Evolutionary conservation across 2,113 vertebrate genomes (phyloP).

Genomic region (Rhineura floridana): DNA sequence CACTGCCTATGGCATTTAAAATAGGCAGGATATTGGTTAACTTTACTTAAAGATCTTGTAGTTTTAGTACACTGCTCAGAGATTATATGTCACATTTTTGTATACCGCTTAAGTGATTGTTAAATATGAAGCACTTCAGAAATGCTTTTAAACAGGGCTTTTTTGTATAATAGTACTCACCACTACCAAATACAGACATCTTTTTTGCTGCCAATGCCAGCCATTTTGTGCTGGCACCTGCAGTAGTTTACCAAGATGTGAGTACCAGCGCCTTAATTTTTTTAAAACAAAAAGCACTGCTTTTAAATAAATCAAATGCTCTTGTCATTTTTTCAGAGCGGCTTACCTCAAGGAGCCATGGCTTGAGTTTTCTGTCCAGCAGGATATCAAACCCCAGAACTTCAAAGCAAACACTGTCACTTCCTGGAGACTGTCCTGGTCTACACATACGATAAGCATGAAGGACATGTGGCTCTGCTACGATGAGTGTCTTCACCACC

Average conservation of each 20-base stretch:
- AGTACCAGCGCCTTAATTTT: no score
- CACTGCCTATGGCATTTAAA: background rate
- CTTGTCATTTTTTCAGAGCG: constrained; percentile 9
- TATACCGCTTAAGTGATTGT: no score
- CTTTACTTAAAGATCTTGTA: background rate
- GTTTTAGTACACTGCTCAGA: background rate
- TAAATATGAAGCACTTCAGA: no score
- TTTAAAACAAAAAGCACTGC: no score
- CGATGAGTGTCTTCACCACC: constrained; percentile 96
- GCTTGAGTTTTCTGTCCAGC: constrained; percentile 96
- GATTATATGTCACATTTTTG: background rate
- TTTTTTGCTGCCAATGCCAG: no score
- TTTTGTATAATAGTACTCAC: no score
- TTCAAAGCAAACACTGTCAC: constrained; percentile 98
- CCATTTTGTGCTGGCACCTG: no score
- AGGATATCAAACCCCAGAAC: constrained; percentile 97
- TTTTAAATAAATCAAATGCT: no score
- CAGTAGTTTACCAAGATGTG: no score
- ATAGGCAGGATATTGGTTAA: background rate
- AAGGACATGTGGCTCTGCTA: constrained; percentile 94
- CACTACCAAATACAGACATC: no score
- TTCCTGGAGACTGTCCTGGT: constrained; percentile 93
- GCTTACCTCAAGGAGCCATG: constrained; percentile 96
- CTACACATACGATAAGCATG: constrained; percentile 98
- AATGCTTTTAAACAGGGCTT: no score